Percentiles rank a stretch among this genome's conserved stretches.
Evolutionary conservation across 37 sponge, comb jelly and placozoan genomes (phyloP).

Genomic region (Diacarnus erythraeanus): DNA sequence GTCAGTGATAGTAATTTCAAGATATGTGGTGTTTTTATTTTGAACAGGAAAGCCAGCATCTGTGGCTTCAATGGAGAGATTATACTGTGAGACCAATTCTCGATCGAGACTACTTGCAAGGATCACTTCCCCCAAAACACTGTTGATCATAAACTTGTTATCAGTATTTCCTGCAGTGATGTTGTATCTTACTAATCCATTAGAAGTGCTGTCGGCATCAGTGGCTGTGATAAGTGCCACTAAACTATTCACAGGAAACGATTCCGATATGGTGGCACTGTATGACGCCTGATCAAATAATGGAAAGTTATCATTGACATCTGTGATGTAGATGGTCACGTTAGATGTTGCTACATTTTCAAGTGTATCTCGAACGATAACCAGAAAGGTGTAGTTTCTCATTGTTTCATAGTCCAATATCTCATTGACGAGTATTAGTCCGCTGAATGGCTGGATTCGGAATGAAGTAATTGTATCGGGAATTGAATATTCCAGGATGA

Average conservation of each 20-base stretch:
- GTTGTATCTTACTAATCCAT: slow-evolving; percentile 44
- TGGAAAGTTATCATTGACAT: slow-evolving; percentile 75
- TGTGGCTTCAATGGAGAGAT: slow-evolving; percentile 33
- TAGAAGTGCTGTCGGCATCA: slow-evolving; percentile 54
- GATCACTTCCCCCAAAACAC: background rate
- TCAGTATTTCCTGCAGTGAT: slow-evolving; percentile 27
- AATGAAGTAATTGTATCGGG: slow-evolving; percentile 19
- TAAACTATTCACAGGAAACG: slow-evolving; percentile 17
- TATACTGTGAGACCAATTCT: slow-evolving; percentile 12
- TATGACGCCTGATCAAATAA: slow-evolving; percentile 30
- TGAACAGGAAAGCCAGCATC: slow-evolving; percentile 26
- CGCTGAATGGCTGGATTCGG: slow-evolving; percentile 20
- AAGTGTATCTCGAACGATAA: slow-evolving; percentile 24
- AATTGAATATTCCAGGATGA: slow-evolving; percentile 39
- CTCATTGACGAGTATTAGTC: slow-evolving; percentile 24
- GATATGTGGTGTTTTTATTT: background rate
- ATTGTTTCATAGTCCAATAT: slow-evolving; percentile 47
- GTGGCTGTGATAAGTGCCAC: slow-evolving; percentile 40
- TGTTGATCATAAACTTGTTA: slow-evolving; percentile 29
- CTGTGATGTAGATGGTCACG: slow-evolving; percentile 37
- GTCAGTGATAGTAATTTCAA: slow-evolving; percentile 53
- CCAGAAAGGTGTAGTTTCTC: slow-evolving; percentile 26
- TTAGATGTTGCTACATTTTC: slow-evolving; percentile 24
- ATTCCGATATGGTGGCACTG: slow-evolving; percentile 44
- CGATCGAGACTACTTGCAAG: slow-evolving; percentile 34